These are phyloP conservation scores for Corapipo altera DNA, from an alignment of 2,113 vertebrate species.

Conservation along the genomic window DNA sequence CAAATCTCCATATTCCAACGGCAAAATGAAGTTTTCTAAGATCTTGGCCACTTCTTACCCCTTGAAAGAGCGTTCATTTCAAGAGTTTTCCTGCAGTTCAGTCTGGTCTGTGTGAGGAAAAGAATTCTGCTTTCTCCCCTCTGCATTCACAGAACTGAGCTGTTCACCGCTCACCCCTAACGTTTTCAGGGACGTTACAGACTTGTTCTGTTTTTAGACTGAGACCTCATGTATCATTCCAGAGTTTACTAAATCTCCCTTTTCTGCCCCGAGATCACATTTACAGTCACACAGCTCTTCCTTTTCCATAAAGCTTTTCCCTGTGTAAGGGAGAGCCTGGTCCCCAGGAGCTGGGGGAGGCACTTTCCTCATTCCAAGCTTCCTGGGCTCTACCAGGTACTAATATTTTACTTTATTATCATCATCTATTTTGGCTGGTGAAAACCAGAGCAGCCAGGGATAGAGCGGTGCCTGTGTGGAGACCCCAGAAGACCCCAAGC, in stretches of 20 bases:
- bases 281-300: background rate
- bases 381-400: accelerated
- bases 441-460: background rate
- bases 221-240: background rate
- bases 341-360: background rate
- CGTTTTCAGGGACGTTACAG: background rate
- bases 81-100: background rate
- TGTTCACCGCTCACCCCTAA: background rate
- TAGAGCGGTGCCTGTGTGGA: accelerated
- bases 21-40: background rate
- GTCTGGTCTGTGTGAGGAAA: background rate
- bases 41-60: background rate
- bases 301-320: background rate
- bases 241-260: background rate
- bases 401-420: background rate
- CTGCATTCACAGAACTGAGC: background rate
- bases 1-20: background rate
- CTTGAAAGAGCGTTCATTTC: background rate
- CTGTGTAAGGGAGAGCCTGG: background rate
- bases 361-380: background rate
- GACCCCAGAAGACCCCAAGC: background rate
- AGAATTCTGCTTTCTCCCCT: background rate
- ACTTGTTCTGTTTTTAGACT: background rate
- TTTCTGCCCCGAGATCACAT: background rate
- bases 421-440: background rate